Evolutionary conservation across 2,888 invertebrate genomes (phyloP), one percentile per base, ranked within the genome.

Genomic region (Morpho achilles): DNA sequence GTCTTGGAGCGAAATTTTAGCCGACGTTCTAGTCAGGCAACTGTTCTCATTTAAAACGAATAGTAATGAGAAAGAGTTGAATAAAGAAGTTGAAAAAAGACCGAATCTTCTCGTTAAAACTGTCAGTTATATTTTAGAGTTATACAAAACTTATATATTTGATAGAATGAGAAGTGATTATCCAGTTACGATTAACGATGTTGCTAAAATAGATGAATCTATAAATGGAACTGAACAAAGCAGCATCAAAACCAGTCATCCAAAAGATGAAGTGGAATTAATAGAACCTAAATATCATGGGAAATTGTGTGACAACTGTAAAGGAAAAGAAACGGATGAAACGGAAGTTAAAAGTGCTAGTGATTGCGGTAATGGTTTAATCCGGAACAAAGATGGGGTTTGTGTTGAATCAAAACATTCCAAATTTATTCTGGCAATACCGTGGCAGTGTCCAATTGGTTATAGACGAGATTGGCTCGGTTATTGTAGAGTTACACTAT

Each of bases 1-100:
- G 61, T 74, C 80, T 56, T 88, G 87, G 87, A 87, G 84, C 71
- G 82, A 84, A 64, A 77, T 87, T 59, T 67, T 88, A 44, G 87
- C 88, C 6, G 80, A 83, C 63, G 78, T 80, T 59, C 71, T 87
- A 63, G 80, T 87, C 67, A 82, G 80, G 67, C 79, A 75, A 64
- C 73, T 82, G 74, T 77, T 84, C 63, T 72, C 77, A 45, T 77
- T 76, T 58, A 72, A 72, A 59, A 71, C 68, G 64, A 69, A 53
- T 66, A 69, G 67, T 63, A 64, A 49, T 67, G 69, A 64, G 67
- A 67, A 72, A 72, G 2, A 42, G 7, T 48, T 64, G 65, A 8
- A 67, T 64, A 7, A 67, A 69, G 8, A 54, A 57, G 67, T 62
- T 65, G 69, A 61, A 41, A 69, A 61, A 42, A n/a, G 7, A 22